These are phyloP conservation scores for Elachura formosa DNA, from an alignment of 2,113 vertebrate genomes.

Conservation along the genomic window DNA sequence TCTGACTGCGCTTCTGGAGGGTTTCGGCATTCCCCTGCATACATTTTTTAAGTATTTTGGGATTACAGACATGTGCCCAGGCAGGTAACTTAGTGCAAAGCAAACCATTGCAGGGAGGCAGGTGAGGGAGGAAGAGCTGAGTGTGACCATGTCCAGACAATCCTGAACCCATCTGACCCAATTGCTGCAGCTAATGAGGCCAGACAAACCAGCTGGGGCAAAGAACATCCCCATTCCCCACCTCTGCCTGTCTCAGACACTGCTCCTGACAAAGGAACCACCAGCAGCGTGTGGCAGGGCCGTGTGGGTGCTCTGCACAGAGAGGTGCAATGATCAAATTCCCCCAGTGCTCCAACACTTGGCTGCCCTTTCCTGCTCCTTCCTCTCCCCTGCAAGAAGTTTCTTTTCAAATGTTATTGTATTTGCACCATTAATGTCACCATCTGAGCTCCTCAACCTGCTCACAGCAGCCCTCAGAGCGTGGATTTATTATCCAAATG, in stretches of 20 bases:
- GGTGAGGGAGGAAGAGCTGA: fast-evolving
- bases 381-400: not conserved
- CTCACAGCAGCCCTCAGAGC: not conserved
- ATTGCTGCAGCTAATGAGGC: not conserved
- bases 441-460: not conserved
- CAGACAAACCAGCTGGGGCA: not conserved
- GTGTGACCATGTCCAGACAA: too few relatives aligned
- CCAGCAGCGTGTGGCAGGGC: fast-evolving
- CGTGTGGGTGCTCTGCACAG: fast-evolving
- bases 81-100: not conserved
- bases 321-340: not conserved
- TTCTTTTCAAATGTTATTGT: not conserved
- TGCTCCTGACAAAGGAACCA: not conserved
- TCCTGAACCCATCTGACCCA: not conserved
- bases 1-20: too few relatives aligned
- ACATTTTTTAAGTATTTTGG: not conserved
- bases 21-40: not conserved
- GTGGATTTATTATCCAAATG: constrained; percentile 53
- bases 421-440: not conserved
- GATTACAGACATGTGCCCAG: fast-evolving
- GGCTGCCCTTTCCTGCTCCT: constrained; percentile 9
- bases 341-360: not conserved
- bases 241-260: fast-evolving
- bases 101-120: fast-evolving
- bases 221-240: not conserved